Percentiles rank a stretch among this genome's conserved stretches.
Evolutionary conservation across 2,888 invertebrate species (phyloP).

Genomic region (Cyaniris semiargus): DNA sequence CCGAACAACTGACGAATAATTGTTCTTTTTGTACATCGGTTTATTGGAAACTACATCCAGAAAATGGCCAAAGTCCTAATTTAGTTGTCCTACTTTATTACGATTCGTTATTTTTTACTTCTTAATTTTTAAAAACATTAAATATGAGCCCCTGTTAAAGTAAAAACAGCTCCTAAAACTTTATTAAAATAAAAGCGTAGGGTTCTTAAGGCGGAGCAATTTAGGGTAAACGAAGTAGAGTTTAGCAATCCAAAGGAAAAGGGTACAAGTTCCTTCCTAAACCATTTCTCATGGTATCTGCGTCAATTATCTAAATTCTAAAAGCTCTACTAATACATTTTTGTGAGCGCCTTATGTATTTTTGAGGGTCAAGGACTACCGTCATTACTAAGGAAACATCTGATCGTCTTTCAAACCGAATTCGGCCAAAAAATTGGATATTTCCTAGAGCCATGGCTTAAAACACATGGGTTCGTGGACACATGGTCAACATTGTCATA

Average conservation of each 20-base stretch:
- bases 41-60: not conserved
- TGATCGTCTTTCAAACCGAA: not conserved
- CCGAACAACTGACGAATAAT: constrained; percentile 24
- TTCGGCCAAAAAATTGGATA: not conserved
- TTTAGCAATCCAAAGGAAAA: too few relatives aligned
- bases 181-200: not conserved
- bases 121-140: too few relatives aligned
- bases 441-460: not conserved
- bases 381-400: not conserved
- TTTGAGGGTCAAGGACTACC: not conserved
- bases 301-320: too few relatives aligned
- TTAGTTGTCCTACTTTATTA: not conserved
- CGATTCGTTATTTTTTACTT: not conserved
- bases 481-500: not conserved
- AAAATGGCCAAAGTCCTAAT: not conserved
- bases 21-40: not conserved
- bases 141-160: not conserved
- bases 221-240: too few relatives aligned
- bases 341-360: too few relatives aligned
- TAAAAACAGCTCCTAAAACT: not conserved
- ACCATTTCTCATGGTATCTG: too few relatives aligned
- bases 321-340: too few relatives aligned
- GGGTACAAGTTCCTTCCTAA: too few relatives aligned
- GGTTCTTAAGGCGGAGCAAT: not conserved
- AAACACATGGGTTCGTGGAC: not conserved